A percentile compares a stretch with the other conserved stretches of the same genome.
Evolutionary conservation across 2,888 invertebrate species (phyloP).

Genomic region (Cantharis rustica): DNA sequence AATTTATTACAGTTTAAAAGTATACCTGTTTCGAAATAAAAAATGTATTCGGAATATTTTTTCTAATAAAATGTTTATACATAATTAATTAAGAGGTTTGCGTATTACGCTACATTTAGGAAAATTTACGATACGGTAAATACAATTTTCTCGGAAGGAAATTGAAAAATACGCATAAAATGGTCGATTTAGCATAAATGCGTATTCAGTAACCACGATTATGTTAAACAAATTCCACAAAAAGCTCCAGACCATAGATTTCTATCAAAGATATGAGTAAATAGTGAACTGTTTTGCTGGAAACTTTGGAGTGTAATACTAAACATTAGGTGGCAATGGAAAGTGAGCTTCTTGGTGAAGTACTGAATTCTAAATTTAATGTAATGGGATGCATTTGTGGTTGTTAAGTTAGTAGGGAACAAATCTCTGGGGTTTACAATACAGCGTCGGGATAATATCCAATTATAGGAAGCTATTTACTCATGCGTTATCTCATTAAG

Average conservation of each 20-base stretch:
- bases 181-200: neutral
- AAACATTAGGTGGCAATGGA: constrained; percentile 19
- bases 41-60: neutral
- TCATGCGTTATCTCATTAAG: constrained; percentile 48
- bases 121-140: constrained; percentile 12
- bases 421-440: constrained; percentile 39
- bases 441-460: constrained; percentile 46
- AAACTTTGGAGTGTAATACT: constrained; percentile 10
- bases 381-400: constrained; percentile 31
- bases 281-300: constrained; percentile 26
- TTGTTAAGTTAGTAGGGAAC: constrained; percentile 33
- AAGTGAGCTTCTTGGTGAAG: constrained; percentile 20
- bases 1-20: neutral
- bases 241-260: constrained; percentile 20
- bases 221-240: constrained; percentile 1
- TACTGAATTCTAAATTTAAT: constrained; percentile 31
- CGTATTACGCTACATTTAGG: neutral
- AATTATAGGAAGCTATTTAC: constrained; percentile 46
- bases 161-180: constrained; percentile 22
- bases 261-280: constrained; percentile 30
- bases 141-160: constrained; percentile 19
- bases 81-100: neutral
- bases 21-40: neutral
- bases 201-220: neutral
- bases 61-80: neutral